Evolutionary conservation across 2,797 vertebrate genomes (phyloP), one percentile per base, ranked within the genome.

Genomic region (Lindbergichthys nudifrons): DNA sequence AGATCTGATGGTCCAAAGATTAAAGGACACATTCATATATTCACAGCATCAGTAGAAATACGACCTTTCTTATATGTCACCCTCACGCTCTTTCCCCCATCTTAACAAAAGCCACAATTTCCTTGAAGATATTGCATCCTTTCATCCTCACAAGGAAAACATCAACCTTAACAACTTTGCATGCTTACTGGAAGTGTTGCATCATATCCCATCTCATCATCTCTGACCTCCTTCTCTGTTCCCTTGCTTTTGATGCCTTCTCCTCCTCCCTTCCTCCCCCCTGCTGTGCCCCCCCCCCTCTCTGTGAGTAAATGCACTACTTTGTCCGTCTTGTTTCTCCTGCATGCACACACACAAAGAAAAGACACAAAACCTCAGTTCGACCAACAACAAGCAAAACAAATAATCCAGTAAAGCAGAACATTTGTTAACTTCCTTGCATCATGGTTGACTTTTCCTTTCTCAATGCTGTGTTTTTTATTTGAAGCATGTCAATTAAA

Each of bases 301-400:
- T 75, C 62, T 90, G 87, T 91, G 82, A 93, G 89, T 93, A 89
- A 70, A 71, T 48, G 23, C 48, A 32, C 60, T 46, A 19, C 43
- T 67, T 75, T 47, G 15, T 82, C 62, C 9, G 1, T 48, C 58
- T 75, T 59, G 16, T 75, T 66, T 46, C 19, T 66, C 46, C 15
- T 15, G 26, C 21, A 43, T 14, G 3, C 21, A 16, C 14, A 19
- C 14, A 19, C 13, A 23, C 45, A 53, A 39, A 23, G 23, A 23
- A 30, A 30, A 70, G 2, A 21, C 12, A 63, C 43, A 9, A 1
- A 47, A 36, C 60, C 26, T n/a, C 43, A 23, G 47, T 21, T 10
- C 53, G 23, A 19, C n/a, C 58, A 56, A 3, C 4, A 57, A 56
- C 32, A 50, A 66, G 41, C 3, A 7, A 67, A 48, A 16, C 10